These are phyloP conservation scores for Scaptomyza graminum DNA, from an alignment of 1,140 invertebrate species.

Conservation along the genomic window DNA sequence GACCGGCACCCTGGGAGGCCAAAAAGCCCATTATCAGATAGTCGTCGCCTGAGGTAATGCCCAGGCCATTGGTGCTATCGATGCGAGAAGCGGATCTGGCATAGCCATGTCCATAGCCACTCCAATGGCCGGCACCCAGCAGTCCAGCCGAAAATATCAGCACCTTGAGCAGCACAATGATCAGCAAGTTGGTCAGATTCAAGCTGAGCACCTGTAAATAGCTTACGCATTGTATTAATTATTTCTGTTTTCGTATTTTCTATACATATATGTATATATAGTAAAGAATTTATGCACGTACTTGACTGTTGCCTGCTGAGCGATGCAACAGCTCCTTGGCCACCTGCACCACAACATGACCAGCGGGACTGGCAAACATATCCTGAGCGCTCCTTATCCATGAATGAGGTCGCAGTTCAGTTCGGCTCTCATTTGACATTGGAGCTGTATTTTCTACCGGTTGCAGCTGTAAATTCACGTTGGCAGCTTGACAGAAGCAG, in stretches of 20 bases:
- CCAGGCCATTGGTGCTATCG: constrained; percentile 81
- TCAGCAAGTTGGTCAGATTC: constrained; percentile 91
- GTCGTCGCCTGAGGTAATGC: constrained; percentile 87
- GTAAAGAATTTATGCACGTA: constrained; percentile 12
- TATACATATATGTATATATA: neutral
- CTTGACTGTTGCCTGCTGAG: constrained; percentile 88
- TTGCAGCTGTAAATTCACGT: constrained; percentile 32
- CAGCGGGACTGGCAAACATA: constrained; percentile 85
- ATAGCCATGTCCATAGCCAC: constrained; percentile 85
- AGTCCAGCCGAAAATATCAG: constrained; percentile 91
- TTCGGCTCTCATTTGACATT: constrained; percentile 15
- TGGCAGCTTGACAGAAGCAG: constrained; percentile 39
- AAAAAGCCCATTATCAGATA: constrained; percentile 88
- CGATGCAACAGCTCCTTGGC: constrained; percentile 88
- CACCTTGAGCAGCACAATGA: constrained; percentile 91
- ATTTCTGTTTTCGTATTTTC: constrained; percentile 4
- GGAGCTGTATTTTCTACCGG: neutral
- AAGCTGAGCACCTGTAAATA: constrained; percentile 88
- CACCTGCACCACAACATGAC: constrained; percentile 86
- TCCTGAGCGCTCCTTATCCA: constrained; percentile 85
- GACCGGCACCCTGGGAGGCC: constrained; percentile 86
- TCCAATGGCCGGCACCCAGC: constrained; percentile 88
- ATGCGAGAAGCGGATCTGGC: constrained; percentile 79
- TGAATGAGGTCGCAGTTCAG: constrained; percentile 64
- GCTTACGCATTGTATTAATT: neutral